Conservation (phyloP, 2,113 vertebrate genomes). For the Tenebrosternarchus preto region DNA sequence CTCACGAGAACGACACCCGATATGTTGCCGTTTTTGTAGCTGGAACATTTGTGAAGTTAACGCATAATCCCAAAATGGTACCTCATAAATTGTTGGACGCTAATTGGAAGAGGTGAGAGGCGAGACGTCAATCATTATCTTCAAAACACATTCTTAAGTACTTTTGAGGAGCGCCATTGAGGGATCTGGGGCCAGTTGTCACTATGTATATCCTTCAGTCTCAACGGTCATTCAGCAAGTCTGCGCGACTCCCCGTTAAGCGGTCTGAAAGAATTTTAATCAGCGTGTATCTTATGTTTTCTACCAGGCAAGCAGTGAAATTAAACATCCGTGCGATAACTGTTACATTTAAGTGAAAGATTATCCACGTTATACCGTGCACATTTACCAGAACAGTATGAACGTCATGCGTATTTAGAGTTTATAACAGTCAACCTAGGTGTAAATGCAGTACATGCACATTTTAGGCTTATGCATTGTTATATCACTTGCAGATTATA, state of each 20-base stretch:
- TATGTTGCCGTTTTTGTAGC: constrained; percentile 80
- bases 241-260: constrained; percentile 11
- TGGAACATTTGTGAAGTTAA: constrained; percentile 88
- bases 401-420: no score
- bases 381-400: neutral
- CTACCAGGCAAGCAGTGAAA: constrained; percentile 18
- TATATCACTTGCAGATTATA: no score
- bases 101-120: constrained; percentile 77
- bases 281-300: constrained; percentile 48
- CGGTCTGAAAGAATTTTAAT: constrained; percentile 48
- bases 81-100: constrained; percentile 86
- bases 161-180: constrained; percentile 82
- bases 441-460: no score
- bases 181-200: constrained; percentile 78
- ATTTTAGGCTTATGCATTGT: no score
- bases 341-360: neutral
- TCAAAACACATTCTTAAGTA: constrained; percentile 80
- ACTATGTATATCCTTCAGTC: constrained; percentile 73
- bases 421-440: no score
- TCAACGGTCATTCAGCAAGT: constrained; percentile 40
- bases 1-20: constrained; percentile 72
- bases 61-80: constrained; percentile 86
- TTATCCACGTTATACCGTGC: neutral
- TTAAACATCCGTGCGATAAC: constrained; percentile 12
- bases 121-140: constrained; percentile 79